These are phyloP conservation scores for Ifrita kowaldi DNA, from an alignment of 2,113 vertebrate species.

Conservation along the genomic window DNA sequence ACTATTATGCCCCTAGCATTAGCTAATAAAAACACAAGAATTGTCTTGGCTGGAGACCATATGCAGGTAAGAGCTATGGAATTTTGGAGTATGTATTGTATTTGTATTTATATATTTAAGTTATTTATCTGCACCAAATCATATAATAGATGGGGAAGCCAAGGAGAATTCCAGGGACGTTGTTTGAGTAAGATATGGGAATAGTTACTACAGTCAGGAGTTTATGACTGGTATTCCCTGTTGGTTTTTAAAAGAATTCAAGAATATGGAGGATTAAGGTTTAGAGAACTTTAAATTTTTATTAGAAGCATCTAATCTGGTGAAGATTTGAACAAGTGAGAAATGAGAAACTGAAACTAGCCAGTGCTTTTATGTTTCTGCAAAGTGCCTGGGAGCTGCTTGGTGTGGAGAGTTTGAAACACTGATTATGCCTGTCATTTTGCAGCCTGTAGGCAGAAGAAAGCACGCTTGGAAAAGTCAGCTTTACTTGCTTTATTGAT, in stretches of 20 bases:
- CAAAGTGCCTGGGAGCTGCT: neutral
- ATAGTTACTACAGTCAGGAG: neutral
- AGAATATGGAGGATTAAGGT: neutral
- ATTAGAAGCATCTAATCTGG: neutral
- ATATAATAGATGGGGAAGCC: neutral
- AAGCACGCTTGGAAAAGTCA: neutral
- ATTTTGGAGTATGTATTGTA: neutral
- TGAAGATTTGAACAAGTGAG: neutral
- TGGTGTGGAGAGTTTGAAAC: neutral
- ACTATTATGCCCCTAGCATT: conserved; percentile 98
- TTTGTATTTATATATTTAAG: neutral
- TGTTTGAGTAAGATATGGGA: neutral
- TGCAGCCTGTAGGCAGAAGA: neutral
- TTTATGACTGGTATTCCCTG: neutral
- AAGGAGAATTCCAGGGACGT: neutral
- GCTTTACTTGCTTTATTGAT: neutral
- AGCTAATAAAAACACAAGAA: conserved; percentile 87
- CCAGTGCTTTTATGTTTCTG: neutral
- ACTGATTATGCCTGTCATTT: neutral
- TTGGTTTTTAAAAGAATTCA: neutral
- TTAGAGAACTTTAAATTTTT: neutral
- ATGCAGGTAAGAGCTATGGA: conserved; percentile 86
- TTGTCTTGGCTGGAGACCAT: conserved; percentile 97
- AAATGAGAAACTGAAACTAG: neutral
- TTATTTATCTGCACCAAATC: neutral